phyloP scores from a whole-genome alignment of 2,113 vertebrate genomes.

The Mormyrus iriodes region DNA sequence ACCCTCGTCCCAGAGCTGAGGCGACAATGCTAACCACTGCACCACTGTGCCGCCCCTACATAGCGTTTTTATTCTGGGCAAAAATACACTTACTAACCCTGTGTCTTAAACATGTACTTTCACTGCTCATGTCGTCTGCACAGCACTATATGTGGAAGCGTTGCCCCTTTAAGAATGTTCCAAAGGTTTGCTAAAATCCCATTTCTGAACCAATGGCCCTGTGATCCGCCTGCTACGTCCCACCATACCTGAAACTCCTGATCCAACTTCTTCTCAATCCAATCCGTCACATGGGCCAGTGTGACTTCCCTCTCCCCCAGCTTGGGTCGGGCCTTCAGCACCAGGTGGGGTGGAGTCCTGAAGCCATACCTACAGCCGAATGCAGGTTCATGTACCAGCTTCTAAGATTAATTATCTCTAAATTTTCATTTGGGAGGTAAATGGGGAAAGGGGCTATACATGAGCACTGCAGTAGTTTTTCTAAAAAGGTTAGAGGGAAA shows the following conservation, averaged over 20 bases:
- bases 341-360: constrained; percentile 83
- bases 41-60: no score
- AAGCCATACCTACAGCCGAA: constrained; percentile 79
- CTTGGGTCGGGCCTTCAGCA: constrained; percentile 94
- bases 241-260: constrained; percentile 89
- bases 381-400: background rate
- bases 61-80: background rate
- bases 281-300: constrained; percentile 89
- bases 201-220: background rate
- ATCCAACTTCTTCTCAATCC: constrained; percentile 96
- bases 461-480: background rate
- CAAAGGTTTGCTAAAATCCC: background rate
- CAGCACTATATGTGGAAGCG: background rate
- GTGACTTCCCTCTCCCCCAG: constrained; percentile 96
- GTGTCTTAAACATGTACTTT: background rate
- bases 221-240: background rate
- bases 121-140: background rate
- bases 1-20: no score
- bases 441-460: no score
- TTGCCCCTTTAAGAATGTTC: background rate
- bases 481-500: background rate
- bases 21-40: no score
- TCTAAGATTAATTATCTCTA: background rate
- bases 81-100: background rate
- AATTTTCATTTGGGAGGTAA: background rate